These are phyloP conservation scores for Neomicropteryx cornuta DNA, from an alignment of 1,140 invertebrate genomes.

Conservation along the genomic window DNA sequence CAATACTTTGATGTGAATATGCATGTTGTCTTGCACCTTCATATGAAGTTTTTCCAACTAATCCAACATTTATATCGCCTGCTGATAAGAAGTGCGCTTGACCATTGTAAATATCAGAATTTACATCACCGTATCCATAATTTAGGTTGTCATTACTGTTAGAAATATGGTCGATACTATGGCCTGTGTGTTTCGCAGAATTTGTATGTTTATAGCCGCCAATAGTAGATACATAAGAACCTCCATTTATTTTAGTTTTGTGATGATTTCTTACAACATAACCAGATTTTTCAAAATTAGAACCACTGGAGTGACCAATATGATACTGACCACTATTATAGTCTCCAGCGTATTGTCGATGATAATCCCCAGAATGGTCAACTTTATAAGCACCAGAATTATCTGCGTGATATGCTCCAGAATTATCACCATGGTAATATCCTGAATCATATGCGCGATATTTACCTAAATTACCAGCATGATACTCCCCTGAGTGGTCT, in stretches of 20 bases:
- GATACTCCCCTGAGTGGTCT: constrained; percentile 14
- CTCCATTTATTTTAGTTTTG: too few species aligned
- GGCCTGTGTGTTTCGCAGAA: too few species aligned
- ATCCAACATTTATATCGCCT: constrained; percentile 34
- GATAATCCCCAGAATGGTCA: constrained; percentile 20
- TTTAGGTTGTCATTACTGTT: constrained; percentile 6
- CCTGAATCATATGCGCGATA: constrained; percentile 21
- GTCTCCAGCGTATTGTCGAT: too few species aligned
- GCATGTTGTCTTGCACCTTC: too few species aligned
- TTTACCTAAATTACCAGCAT: constrained; percentile 13
- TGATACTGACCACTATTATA: too few species aligned
- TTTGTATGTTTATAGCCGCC: too few species aligned
- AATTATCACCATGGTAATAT: constrained; percentile 15
- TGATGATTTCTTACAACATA: too few species aligned
- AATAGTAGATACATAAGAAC: too few species aligned
- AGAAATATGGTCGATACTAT: too few species aligned
- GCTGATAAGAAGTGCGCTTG: constrained; percentile 31
- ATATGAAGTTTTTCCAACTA: constrained; percentile 37
- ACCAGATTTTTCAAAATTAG: too few species aligned
- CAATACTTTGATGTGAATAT: too few species aligned
- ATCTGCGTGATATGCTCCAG: constrained; percentile 15
- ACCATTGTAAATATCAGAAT: constrained; percentile 23
- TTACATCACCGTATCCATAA: constrained; percentile 5
- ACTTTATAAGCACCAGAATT: constrained; percentile 24
- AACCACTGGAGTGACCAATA: too few species aligned